Evolutionary conservation across 2,113 vertebrate genomes (phyloP).

Genomic region (Ciconia stormi): DNA sequence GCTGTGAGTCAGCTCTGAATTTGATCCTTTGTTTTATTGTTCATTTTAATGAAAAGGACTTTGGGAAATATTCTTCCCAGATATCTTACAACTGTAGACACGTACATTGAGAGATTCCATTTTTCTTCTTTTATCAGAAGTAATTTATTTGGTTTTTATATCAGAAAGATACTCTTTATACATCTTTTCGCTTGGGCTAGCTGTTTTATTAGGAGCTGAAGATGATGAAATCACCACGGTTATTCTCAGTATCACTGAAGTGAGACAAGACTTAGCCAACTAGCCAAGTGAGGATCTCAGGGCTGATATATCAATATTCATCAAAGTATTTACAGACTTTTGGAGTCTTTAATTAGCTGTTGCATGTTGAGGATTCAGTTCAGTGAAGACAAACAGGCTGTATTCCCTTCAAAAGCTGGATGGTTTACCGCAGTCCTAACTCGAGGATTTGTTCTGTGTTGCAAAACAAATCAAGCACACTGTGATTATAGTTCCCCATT

Average conservation of each 20-base stretch:
- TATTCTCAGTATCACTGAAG: not conserved
- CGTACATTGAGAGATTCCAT: not conserved
- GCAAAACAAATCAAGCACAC: constrained; percentile 21
- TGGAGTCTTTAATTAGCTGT: constrained; percentile 48
- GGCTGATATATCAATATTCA: constrained; percentile 24
- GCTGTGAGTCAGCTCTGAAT: not conserved
- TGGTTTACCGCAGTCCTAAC: not conserved
- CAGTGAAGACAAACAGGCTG: constrained; percentile 38
- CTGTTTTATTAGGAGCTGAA: constrained; percentile 59
- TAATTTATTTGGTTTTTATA: constrained; percentile 43
- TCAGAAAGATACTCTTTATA: constrained; percentile 39
- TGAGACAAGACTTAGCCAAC: not conserved
- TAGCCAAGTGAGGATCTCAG: not conserved
- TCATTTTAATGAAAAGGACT: constrained; percentile 25
- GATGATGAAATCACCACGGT: constrained; percentile 7
- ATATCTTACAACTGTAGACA: not conserved
- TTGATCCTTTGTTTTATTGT: constrained; percentile 6
- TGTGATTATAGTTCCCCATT: constrained; percentile 25
- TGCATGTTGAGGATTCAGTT: constrained; percentile 32
- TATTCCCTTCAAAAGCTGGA: not conserved
- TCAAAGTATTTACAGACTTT: constrained; percentile 48
- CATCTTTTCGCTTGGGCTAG: not conserved
- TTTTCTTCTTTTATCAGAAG: not conserved
- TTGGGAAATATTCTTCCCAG: not conserved
- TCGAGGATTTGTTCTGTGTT: constrained; percentile 25